Evolutionary conservation across 2,797 vertebrate genomes (phyloP).

Genomic region (Cynodonichthys magdalenae): DNA sequence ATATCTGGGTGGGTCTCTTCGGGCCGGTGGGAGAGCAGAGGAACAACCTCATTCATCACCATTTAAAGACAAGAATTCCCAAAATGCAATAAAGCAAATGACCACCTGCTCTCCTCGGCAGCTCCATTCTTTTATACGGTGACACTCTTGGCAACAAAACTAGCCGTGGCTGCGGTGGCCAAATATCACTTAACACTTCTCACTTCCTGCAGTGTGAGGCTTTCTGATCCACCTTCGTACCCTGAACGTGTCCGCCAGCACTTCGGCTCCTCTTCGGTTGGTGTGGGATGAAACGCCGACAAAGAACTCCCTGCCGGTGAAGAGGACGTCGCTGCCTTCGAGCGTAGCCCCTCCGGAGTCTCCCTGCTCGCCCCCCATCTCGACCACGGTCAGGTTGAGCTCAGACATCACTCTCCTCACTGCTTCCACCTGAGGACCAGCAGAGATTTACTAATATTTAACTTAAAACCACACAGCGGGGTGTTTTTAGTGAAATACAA

Average conservation of each 20-base stretch:
- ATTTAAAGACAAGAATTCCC: conserved; percentile 51
- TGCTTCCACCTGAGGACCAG: conserved; percentile 79
- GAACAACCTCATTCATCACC: conserved; percentile 48
- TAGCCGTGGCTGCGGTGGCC: neutral
- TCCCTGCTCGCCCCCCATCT: conserved; percentile 81
- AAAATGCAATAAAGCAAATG: conserved; percentile 47
- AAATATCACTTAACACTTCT: neutral
- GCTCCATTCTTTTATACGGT: conserved; percentile 14
- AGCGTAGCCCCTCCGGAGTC: conserved; percentile 84
- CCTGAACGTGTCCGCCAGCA: conserved; percentile 89
- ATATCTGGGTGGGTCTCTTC: conserved; percentile 33
- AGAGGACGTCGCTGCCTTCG: conserved; percentile 91
- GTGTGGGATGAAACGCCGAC: conserved; percentile 92
- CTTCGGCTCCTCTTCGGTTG: conserved; percentile 88
- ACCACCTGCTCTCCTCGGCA: conserved; percentile 65
- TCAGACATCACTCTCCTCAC: conserved; percentile 87
- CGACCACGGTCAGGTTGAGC: conserved; percentile 85
- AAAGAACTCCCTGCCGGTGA: conserved; percentile 92
- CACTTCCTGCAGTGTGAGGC: too few relatives aligned
- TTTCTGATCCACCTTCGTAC: conserved; percentile 65
- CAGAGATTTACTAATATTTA: neutral
- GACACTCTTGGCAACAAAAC: conserved; percentile 7
- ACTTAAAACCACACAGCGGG: too few relatives aligned
- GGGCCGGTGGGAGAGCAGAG: conserved; percentile 2
- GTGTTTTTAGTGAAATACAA: too few relatives aligned